These are phyloP conservation scores for Phalanger gymnotis DNA, from an alignment of 2,797 vertebrate species.

Conservation along the genomic window DNA sequence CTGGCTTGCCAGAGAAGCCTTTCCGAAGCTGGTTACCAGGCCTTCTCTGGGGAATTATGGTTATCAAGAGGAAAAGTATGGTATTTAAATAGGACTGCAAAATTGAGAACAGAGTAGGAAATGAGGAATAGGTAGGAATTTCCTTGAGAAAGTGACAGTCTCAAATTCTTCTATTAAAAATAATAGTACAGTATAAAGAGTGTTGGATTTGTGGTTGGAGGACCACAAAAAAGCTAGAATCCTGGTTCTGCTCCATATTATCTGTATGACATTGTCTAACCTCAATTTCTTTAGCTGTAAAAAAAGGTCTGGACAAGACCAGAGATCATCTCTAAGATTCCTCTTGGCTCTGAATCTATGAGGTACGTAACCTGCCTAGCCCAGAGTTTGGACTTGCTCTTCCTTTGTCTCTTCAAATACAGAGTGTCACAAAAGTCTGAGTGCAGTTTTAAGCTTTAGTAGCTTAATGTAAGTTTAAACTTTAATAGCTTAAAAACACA, in stretches of 20 bases:
- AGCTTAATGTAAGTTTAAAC: not conserved
- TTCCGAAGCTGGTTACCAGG: not conserved
- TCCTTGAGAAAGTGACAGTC: not conserved
- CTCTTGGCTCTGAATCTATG: not conserved
- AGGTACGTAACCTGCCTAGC: not conserved
- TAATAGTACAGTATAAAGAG: not conserved
- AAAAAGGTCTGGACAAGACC: not conserved
- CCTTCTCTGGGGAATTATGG: not conserved
- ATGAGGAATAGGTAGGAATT: conserved; percentile 6
- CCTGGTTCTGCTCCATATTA: not conserved
- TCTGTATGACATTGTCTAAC: not conserved
- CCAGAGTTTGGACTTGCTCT: not conserved
- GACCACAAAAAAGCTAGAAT: not conserved
- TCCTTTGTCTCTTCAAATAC: not conserved
- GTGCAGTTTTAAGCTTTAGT: not conserved
- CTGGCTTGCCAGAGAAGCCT: conserved; percentile 4
- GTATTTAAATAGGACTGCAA: conserved; percentile 24
- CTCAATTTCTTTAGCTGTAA: not conserved
- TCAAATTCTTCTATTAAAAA: not conserved
- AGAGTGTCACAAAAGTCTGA: not conserved
- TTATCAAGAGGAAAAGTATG: conserved; percentile 28
- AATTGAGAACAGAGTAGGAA: conserved; percentile 32
- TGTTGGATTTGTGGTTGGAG: not conserved
- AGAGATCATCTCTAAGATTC: not conserved
- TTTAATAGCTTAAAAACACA: not conserved